phyloP scores from a whole-genome alignment of 2,888 invertebrate genomes.

The Caenorhabditis sp. region DNA sequence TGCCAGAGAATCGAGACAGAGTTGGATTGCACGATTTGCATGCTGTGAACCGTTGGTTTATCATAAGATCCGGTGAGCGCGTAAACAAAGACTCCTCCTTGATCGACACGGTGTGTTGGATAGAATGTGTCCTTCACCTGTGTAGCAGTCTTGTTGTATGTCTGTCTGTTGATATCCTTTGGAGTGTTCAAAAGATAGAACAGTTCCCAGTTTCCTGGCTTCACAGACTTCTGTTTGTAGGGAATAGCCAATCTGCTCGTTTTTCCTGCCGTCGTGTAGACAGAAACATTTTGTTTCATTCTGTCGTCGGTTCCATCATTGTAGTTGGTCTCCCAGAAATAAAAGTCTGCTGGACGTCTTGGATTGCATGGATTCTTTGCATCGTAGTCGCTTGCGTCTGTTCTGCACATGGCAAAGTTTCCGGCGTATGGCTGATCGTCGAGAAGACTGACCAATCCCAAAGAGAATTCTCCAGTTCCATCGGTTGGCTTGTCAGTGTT shows the following conservation, averaged over 20 bases:
- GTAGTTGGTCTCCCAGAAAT: conserved; percentile 74
- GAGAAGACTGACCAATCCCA: conserved; percentile 74
- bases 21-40: conserved; percentile 71
- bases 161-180: conserved; percentile 71
- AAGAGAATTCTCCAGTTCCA: conserved; percentile 77
- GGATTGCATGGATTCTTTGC: conserved; percentile 72
- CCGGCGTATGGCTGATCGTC: conserved; percentile 56
- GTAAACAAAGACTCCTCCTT: conserved; percentile 79
- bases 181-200: conserved; percentile 73
- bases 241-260: conserved; percentile 13
- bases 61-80: conserved; percentile 64
- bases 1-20: conserved; percentile 84
- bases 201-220: conserved; percentile 79
- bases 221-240: conserved; percentile 74
- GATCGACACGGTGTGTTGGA: conserved; percentile 46
- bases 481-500: conserved; percentile 73
- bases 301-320: conserved; percentile 62
- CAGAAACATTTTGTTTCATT: conserved; percentile 30
- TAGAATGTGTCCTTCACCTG: conserved; percentile 33
- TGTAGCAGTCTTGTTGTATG: conserved; percentile 59
- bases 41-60: conserved; percentile 21
- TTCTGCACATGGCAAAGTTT: conserved; percentile 77
- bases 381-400: conserved; percentile 47
- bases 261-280: conserved; percentile 4
- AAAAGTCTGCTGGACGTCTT: conserved; percentile 75